These are phyloP conservation scores for Hapalemur alaotrensis DNA, from an alignment of 2,797 vertebrate genomes.

Conservation along the genomic window DNA sequence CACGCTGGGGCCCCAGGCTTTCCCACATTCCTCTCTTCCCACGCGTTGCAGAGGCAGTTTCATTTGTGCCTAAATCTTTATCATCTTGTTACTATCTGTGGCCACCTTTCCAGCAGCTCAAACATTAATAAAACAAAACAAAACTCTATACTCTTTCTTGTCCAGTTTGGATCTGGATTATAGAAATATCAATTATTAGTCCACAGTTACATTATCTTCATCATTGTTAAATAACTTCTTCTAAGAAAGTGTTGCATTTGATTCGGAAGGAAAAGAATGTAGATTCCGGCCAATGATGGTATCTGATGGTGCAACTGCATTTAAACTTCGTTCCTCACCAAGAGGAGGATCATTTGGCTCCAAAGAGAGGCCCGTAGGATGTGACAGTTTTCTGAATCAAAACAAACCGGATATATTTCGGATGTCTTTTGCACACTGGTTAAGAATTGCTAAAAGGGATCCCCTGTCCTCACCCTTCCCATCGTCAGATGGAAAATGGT, in stretches of 20 bases:
- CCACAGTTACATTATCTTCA: neutral
- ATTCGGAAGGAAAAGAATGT: neutral
- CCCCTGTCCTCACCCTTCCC: neutral
- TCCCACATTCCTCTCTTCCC: fast-evolving
- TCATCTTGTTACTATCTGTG: fast-evolving
- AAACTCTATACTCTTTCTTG: neutral
- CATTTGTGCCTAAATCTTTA: neutral
- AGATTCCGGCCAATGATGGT: fast-evolving
- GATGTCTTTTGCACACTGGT: neutral
- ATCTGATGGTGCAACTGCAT: fast-evolving
- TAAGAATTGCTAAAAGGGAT: neutral
- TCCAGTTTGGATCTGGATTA: neutral
- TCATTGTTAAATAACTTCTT: neutral
- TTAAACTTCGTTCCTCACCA: neutral
- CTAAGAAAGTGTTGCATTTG: neutral
- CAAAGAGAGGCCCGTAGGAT: neutral
- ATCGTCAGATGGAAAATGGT: neutral
- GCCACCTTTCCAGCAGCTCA: neutral
- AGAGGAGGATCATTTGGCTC: neutral
- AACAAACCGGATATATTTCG: neutral
- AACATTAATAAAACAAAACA: neutral
- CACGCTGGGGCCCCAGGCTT: neutral
- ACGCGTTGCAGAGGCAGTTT: fast-evolving
- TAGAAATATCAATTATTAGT: neutral
- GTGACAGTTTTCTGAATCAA: neutral